Base-by-base conservation (phyloP, 2,888 invertebrate genomes). In the Papilio demoleus region DNA sequence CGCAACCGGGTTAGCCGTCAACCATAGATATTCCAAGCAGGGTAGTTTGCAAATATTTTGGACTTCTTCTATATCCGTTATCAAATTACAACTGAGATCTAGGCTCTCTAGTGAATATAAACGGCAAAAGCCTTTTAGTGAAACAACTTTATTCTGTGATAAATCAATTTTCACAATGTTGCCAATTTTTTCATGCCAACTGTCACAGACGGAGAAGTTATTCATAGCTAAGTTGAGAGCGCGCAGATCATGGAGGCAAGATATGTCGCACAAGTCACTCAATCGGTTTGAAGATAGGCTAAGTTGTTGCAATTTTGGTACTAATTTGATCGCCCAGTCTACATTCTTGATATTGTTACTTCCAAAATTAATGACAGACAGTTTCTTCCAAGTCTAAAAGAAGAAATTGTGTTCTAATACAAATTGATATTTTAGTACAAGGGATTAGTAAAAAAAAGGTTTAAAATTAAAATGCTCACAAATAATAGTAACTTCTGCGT, bases 1-100 rank as follows among this genome's bases (percentile, higher is more conserved):
- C 0, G 98, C 97, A 0, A 99, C 96, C 17, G 97, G 97, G 90
- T 99, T 99, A 0, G 98, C 98, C 0, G 96, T 96, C 58, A 99
- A 89, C 80, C 95, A 94, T n/a, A 99, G 88, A 85, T 96, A 95
- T 83, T 98, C 98, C 65, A 99, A 88, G 80, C 97, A 96, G 0
- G 98, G 98, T 50, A 99, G 88, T 70, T 94, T 94, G 42, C 97
- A 95, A 59, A 99, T 93, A 84, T 96, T 93, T 74, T 95, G 94
- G 0, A 98, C 95, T 83, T 98, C 97, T 73, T 96, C 95, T 11
- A 98, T 94, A 68, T 96, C 95, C 2, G 94, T 93, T 56, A 99
- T 95, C 68, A 94, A 90, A 89, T 99, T 99, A 75, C 96, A 96
- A 76, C 97, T 97, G 56, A 99, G 92, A 91, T 99, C 97, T 72